phyloP scores from a whole-genome alignment of 2,888 invertebrate species.

The Melanargia galathea region DNA sequence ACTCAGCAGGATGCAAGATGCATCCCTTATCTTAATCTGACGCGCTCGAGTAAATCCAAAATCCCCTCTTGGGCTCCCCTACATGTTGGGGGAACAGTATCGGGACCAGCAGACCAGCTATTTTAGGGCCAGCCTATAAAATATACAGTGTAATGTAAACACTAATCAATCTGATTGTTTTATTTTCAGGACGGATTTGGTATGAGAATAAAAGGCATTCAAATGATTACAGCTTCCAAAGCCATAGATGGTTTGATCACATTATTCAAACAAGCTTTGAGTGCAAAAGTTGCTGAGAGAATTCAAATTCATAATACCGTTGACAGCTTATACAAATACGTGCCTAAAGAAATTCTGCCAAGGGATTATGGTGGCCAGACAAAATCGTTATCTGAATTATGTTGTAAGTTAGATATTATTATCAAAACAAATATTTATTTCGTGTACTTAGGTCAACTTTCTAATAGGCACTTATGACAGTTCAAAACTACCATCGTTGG shows the following conservation, averaged over 20 bases:
- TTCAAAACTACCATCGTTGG: too few relatives aligned
- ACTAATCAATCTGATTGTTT: neutral
- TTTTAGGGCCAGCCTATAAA: too few relatives aligned
- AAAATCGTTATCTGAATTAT: slow-evolving; percentile 19
- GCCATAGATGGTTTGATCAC: slow-evolving; percentile 48
- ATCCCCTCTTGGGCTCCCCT: too few relatives aligned
- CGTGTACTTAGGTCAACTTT: too few relatives aligned
- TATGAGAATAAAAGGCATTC: slow-evolving; percentile 53
- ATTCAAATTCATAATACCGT: slow-evolving; percentile 49
- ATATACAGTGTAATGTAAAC: neutral
- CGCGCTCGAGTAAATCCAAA: too few relatives aligned
- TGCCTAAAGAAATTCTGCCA: slow-evolving; percentile 50
- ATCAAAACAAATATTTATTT: too few relatives aligned
- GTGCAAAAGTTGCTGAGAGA: slow-evolving; percentile 51
- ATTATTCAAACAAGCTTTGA: slow-evolving; percentile 53
- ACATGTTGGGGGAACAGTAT: too few relatives aligned
- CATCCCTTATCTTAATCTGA: too few relatives aligned
- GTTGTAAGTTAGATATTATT: neutral
- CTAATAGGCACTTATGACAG: too few relatives aligned
- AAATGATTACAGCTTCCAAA: slow-evolving; percentile 54
- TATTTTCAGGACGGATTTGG: slow-evolving; percentile 52
- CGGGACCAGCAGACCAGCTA: too few relatives aligned
- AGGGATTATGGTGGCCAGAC: slow-evolving; percentile 50
- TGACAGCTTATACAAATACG: slow-evolving; percentile 47
- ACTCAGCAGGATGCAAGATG: too few relatives aligned